A percentile compares a stretch with the other conserved stretches of the same genome.
Conservation (phyloP, 1,140 invertebrate genomes). For the Tetragnatha versicolor region DNA sequence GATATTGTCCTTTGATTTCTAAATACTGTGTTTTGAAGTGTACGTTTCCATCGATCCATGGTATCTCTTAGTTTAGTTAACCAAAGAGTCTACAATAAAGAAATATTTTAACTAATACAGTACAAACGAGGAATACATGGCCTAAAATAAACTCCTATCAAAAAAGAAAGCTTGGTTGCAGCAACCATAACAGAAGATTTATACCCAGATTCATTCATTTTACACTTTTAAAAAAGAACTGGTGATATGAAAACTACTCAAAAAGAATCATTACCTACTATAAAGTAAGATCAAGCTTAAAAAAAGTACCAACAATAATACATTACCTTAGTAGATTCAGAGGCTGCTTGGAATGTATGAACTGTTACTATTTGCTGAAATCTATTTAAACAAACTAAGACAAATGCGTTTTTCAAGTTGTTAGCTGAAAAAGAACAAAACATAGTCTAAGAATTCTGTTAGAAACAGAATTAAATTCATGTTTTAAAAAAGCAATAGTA, state of each 20-base stretch:
- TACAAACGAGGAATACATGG: not conserved
- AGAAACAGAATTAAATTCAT: no score
- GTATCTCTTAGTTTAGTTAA: conserved; percentile 67
- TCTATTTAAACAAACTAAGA: conserved; percentile 70
- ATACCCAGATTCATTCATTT: no score
- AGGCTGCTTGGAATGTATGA: conserved; percentile 69
- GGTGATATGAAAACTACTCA: not conserved
- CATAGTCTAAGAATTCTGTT: no score
- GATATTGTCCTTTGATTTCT: conserved; percentile 56
- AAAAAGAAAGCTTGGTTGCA: not conserved
- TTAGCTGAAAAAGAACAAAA: conserved; percentile 62
- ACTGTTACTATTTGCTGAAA: conserved; percentile 71
- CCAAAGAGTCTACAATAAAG: conserved; percentile 66
- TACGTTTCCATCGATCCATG: conserved; percentile 69
- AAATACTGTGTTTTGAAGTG: conserved; percentile 67
- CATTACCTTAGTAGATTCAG: conserved; percentile 68
- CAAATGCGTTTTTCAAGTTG: conserved; percentile 69
- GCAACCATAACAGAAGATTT: no score
- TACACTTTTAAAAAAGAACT: no score
- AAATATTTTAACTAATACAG: not conserved
- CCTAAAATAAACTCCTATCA: not conserved
- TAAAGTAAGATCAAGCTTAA: not conserved
- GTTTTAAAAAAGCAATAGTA: no score
- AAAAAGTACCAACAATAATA: not conserved
- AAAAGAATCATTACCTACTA: not conserved